Conservation (phyloP, 2,888 invertebrate genomes). For the Ditula angustiorana region DNA sequence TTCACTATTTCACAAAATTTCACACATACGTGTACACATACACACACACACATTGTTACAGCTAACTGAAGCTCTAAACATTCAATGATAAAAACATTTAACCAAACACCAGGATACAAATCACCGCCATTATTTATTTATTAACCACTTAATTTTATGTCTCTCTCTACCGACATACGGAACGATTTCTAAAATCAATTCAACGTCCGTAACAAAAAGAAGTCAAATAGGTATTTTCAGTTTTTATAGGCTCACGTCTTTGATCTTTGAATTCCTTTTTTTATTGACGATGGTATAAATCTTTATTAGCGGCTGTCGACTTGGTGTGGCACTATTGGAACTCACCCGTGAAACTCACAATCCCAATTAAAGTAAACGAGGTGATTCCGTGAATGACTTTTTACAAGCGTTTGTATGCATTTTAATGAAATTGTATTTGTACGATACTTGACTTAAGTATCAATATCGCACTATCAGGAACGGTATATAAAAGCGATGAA, state of each 20-base stretch:
- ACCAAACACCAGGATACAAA: conserved; percentile 6
- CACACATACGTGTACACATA: no score
- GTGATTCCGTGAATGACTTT: no score
- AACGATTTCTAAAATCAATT: conserved; percentile 32
- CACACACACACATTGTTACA: neutral
- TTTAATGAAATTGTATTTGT: no score
- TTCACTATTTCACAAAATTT: no score
- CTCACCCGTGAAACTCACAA: conserved; percentile 34
- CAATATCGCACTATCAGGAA: no score
- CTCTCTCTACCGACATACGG: neutral
- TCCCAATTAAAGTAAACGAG: no score
- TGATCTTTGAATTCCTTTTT: conserved; percentile 15
- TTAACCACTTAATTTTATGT: conserved; percentile 25
- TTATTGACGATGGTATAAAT: conserved; percentile 30
- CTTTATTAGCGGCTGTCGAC: conserved; percentile 45
- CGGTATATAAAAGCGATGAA: no score
- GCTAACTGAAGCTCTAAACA: neutral
- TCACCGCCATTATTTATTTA: conserved; percentile 27
- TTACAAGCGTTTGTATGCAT: no score
- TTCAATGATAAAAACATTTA: neutral
- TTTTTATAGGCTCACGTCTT: conserved; percentile 27
- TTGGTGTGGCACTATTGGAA: conserved; percentile 31
- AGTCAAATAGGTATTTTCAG: conserved; percentile 27
- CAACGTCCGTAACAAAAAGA: conserved; percentile 5
- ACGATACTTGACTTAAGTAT: no score